phyloP scores from a whole-genome alignment of 2,113 vertebrate genomes.

The Apodemus sylvaticus region DNA sequence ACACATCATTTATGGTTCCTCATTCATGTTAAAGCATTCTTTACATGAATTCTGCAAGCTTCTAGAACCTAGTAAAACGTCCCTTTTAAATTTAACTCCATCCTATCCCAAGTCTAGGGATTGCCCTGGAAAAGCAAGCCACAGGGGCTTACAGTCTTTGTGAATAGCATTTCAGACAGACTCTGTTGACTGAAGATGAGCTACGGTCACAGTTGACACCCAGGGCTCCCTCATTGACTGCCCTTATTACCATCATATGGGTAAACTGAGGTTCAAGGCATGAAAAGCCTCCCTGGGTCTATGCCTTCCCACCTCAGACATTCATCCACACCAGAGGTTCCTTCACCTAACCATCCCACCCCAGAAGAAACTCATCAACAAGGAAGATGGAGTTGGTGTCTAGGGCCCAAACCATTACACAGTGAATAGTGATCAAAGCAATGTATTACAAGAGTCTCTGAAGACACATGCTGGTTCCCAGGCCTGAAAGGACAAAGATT shows the following conservation, averaged over 20 bases:
- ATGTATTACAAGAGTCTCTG: neutral
- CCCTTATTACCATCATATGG: neutral
- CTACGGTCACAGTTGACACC: accelerated
- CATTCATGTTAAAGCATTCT: neutral
- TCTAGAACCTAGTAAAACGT: conserved; percentile 11
- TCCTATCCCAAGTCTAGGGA: neutral
- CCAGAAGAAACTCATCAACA: neutral
- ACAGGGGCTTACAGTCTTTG: neutral
- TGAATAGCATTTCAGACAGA: neutral
- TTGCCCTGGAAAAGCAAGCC: neutral
- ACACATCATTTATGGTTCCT: neutral
- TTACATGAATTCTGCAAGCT: neutral
- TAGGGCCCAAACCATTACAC: neutral
- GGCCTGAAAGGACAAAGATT: neutral
- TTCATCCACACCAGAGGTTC: neutral
- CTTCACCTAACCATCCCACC: neutral
- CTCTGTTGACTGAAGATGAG: neutral
- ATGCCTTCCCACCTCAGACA: neutral
- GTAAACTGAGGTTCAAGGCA: neutral
- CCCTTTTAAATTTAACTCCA: neutral
- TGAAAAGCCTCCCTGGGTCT: neutral
- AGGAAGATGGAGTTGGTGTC: neutral
- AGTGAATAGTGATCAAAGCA: neutral
- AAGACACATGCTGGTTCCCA: neutral
- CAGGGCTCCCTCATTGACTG: neutral